A percentile compares a stretch with the other conserved stretches of the same genome.
phyloP scores from a whole-genome alignment of 2,888 invertebrate species.

The Brachylomia viminalis region DNA sequence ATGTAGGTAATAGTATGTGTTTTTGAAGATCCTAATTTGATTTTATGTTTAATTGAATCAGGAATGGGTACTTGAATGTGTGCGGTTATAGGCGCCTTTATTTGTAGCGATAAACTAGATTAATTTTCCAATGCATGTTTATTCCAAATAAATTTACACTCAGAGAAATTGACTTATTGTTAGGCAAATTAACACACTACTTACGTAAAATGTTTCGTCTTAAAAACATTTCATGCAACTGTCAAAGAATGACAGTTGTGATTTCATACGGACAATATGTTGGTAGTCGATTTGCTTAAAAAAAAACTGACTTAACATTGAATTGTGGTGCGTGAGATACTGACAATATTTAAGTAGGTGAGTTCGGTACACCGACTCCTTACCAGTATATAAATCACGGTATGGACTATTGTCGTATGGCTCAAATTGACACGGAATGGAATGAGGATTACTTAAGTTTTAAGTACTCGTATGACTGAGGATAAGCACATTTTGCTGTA shows the following conservation, averaged over 20 bases:
- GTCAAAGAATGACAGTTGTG: not conserved
- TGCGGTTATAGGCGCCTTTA: not conserved
- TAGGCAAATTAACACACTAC: not conserved
- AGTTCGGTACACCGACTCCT: not conserved
- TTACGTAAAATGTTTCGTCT: not conserved
- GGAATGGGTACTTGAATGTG: not conserved
- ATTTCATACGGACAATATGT: not conserved
- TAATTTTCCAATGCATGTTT: not conserved
- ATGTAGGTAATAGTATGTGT: slow-evolving; percentile 44
- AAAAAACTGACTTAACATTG: not conserved
- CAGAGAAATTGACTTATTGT: not conserved
- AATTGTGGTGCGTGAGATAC: no score
- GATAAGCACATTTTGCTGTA: not conserved
- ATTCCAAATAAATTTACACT: not conserved
- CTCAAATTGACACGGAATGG: not conserved
- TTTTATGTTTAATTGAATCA: slow-evolving; percentile 57
- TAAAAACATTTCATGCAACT: not conserved
- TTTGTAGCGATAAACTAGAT: not conserved
- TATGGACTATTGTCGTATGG: not conserved
- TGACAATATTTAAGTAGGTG: not conserved
- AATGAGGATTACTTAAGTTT: not conserved
- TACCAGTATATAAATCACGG: not conserved
- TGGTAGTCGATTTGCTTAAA: not conserved
- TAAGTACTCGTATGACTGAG: not conserved
- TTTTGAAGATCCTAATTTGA: slow-evolving; percentile 75